Evolutionary conservation across 2,888 invertebrate species (phyloP), one percentile per base, ranked within the genome.

Genomic region (Globia sparganii): DNA sequence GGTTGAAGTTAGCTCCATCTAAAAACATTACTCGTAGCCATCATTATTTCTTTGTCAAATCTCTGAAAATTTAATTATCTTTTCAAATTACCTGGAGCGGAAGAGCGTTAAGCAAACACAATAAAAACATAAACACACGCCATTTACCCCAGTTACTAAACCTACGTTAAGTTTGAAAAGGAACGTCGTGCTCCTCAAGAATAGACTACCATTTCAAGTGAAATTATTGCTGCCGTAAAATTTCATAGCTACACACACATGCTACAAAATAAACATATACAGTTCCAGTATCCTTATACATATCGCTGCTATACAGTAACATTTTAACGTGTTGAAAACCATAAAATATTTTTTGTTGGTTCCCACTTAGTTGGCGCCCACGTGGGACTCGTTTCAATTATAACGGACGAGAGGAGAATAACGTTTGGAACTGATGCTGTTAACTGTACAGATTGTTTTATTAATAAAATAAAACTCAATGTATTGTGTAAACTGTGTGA

Each of bases 321-420:
- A 78, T 74, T 61, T 67, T 61, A 77, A 82, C 75, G 77, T 72
- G 82, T 73, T 69, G 73, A 84, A 84, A 85, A 83, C 83, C 87
- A 86, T 88, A 84, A 58, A 86, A 84, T 65, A 80, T 76, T 83
- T 86, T 84, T 80, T 84, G 81, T 81, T 83, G 68, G 56, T 84
- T 83, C 84, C 49, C 65, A 70, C 76, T 85, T 81, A 87, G 80
- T 88, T 90, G 91, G 89, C 89, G 90, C 90, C 89, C 82, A 88
- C 89, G 81, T 86, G 92, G 89, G 88, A 85, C 86, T 77, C 80
- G 68, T 86, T 88, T 87, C 83, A 83, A 90, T 83, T 83, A 77
- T 84, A 87, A 84, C 75, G 68, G 71, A 58, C 73, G 70, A 81
- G 68, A 43, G 49, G 64, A 77, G 75, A 77, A 69, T 69, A 78